These are phyloP conservation scores for Manis crassicaudata DNA, from an alignment of 2,797 vertebrate species.

Conservation along the genomic window DNA sequence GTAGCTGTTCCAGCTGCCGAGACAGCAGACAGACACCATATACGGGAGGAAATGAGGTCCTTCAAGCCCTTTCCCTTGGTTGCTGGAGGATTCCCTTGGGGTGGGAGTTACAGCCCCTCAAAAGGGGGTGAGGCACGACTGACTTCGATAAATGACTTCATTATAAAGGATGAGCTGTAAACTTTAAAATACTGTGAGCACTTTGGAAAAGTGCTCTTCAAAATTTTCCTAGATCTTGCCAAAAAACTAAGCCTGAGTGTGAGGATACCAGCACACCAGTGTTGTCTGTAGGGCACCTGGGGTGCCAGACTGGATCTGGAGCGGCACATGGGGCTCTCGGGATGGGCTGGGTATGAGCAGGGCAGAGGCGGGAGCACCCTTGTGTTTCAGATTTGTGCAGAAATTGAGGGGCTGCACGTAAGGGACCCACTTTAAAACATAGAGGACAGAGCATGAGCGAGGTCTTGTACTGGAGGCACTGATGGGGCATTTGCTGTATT, in stretches of 20 bases:
- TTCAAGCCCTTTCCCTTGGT: not conserved
- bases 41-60: fast-evolving
- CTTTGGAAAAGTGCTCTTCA: not conserved
- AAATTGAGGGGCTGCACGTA: not conserved
- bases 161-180: not conserved
- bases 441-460: not conserved
- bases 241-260: not conserved
- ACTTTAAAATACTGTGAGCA: not conserved
- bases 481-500: no score
- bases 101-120: no score
- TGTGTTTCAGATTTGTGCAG: not conserved
- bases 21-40: no score
- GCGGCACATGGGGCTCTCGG: no score
- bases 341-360: no score
- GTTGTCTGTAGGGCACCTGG: not conserved
- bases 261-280: no score
- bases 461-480: no score
- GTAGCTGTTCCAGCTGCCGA: not conserved
- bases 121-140: no score
- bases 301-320: not conserved
- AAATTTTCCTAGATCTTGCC: not conserved
- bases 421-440: not conserved
- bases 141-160: not conserved
- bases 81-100: not conserved
- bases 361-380: not conserved